A percentile compares a stretch with the other conserved stretches of the same genome.
These are phyloP conservation scores for Dolichallabes microphthalmus DNA, from an alignment of 2,113 vertebrate genomes.

Conservation along the genomic window DNA sequence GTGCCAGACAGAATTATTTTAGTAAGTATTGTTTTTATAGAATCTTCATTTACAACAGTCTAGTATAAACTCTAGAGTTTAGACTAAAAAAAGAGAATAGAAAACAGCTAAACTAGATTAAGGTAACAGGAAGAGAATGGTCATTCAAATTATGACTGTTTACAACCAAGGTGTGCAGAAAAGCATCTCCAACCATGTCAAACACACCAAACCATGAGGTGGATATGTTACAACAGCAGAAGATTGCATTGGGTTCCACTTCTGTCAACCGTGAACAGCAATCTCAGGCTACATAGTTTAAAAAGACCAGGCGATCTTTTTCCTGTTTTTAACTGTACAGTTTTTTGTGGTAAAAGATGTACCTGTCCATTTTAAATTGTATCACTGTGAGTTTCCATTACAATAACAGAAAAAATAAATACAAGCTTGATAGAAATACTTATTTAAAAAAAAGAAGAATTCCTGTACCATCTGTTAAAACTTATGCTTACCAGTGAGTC, in stretches of 20 bases:
- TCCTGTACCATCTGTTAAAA: background rate
- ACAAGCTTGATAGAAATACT: background rate
- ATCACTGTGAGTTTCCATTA: background rate
- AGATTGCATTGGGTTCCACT: background rate
- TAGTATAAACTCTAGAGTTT: background rate
- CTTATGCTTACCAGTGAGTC: slow-evolving; percentile 72
- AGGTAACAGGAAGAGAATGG: background rate
- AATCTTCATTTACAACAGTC: background rate
- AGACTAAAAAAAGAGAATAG: background rate
- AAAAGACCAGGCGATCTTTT: background rate
- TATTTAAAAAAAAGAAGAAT: background rate
- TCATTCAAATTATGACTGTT: background rate
- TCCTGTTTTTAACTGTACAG: background rate
- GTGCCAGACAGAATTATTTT: background rate
- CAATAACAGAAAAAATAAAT: background rate
- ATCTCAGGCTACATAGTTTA: background rate
- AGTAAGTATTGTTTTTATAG: background rate
- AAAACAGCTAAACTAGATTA: background rate
- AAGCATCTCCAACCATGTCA: background rate
- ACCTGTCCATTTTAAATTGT: background rate
- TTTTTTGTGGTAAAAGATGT: background rate
- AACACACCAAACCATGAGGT: background rate
- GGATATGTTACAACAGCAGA: background rate
- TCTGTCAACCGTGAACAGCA: background rate
- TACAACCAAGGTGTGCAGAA: background rate